Evolutionary conservation across 2,888 invertebrate species (phyloP), one percentile per base, ranked within the genome.

Genomic region (Leptinotarsa juncta): DNA sequence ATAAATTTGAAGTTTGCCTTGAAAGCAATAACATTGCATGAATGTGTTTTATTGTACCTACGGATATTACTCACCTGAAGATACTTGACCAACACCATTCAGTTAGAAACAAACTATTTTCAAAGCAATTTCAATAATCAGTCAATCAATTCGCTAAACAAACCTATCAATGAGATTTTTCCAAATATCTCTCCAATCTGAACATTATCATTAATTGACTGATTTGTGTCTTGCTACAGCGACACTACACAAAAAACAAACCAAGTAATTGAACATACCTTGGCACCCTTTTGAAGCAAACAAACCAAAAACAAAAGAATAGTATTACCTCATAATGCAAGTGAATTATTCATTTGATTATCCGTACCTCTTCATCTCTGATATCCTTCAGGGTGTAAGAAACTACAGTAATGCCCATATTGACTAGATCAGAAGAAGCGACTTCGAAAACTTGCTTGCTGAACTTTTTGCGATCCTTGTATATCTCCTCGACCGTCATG

Each of bases 401-500:
- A 16, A 97, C 97, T 0, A 97, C 97, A 12, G 97, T 97, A 82
- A 97, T 97, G 65, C 97, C 97, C 97, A 97, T 97, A 85, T 97
- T 97, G 81, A 97, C 96, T 78, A 97, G 90, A 90, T 97, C 97
- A 69, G 96, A 96, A 26, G 97, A 97, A 3, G 97, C 97, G 15
- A 97, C 97, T 89, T 97, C 97, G 84, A 97, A 97, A 3, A 97
- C 97, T 88, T 94, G 93, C 89, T 97, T 97, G 84, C 97, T 97
- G 88, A 97, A 97, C 88, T 97, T 97, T 89, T 97, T 97, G 73
- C 97, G 92, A 87, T 97, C 97, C 86, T 97, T 97, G 88, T 97
- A 97, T 85, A 97, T 97, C 89, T 97, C 97, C 89, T 97, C 97
- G 4, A 97, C 97, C 1, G 97, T 97, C 97, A 97, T 97, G 78